Conservation (phyloP, 1,140 invertebrate species). For the Pogonomyrmex barbatus region DNA sequence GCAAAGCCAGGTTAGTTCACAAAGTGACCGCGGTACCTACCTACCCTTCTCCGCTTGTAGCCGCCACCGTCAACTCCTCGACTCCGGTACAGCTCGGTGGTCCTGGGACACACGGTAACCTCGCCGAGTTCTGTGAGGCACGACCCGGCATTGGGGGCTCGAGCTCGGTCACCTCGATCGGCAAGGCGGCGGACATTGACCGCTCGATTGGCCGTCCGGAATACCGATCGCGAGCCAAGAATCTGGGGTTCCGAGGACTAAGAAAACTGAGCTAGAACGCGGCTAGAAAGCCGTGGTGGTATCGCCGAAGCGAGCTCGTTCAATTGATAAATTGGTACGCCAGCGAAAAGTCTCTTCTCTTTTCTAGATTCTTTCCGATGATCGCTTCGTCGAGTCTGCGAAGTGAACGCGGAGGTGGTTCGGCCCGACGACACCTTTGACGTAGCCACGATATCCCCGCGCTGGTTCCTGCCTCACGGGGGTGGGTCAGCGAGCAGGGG, state of each 20-base stretch:
- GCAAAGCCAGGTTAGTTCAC: constrained; percentile 85
- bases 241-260: neutral
- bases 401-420: constrained; percentile 34
- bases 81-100: constrained; percentile 56
- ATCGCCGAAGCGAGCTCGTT: constrained; percentile 5
- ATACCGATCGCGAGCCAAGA: neutral
- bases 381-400: constrained; percentile 24
- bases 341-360: constrained; percentile 23
- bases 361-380: constrained; percentile 33
- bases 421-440: constrained; percentile 70
- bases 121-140: constrained; percentile 16
- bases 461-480: constrained; percentile 42
- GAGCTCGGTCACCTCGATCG: constrained; percentile 54
- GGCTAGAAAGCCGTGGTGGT: neutral
- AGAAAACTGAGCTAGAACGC: neutral
- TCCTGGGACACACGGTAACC: constrained; percentile 65
- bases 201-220: neutral
- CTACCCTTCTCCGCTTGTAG: constrained; percentile 64
- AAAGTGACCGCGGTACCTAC: constrained; percentile 85
- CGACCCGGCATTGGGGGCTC: constrained; percentile 5
- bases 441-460: constrained; percentile 4
- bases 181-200: constrained; percentile 43
- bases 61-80: constrained; percentile 71
- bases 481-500: constrained; percentile 26
- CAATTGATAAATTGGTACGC: constrained; percentile 32